phyloP scores from a whole-genome alignment of 2,797 vertebrate species.

The Pseudochromis fuscus region DNA sequence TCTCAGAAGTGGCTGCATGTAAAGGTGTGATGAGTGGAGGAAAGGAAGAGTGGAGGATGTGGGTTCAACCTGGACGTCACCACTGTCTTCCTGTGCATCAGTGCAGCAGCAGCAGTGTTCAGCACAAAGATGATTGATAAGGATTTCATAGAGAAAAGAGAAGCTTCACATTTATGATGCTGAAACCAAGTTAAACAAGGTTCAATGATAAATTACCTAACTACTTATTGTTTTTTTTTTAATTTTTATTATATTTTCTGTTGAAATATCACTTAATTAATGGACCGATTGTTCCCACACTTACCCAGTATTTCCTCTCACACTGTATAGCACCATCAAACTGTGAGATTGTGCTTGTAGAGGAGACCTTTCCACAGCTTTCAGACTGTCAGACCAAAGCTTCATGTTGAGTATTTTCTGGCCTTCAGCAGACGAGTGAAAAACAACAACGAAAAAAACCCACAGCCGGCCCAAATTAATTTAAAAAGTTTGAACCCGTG shows the following conservation, averaged over 20 bases:
- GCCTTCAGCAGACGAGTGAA: slow-evolving; percentile 24
- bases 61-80: too few relatives aligned
- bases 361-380: slow-evolving; percentile 10
- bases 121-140: too few relatives aligned
- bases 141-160: too few relatives aligned
- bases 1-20: slow-evolving; percentile 25
- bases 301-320: neutral
- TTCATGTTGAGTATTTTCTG: slow-evolving; percentile 14
- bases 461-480: slow-evolving; percentile 15
- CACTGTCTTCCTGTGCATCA: too few relatives aligned
- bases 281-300: neutral
- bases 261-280: neutral
- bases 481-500: slow-evolving; percentile 24
- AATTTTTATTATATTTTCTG: neutral
- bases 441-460: slow-evolving; percentile 38
- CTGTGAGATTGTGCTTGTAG: neutral
- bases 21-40: slow-evolving; percentile 2
- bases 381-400: slow-evolving; percentile 7
- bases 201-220: too few relatives aligned
- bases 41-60: neutral
- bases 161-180: too few relatives aligned
- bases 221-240: neutral
- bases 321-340: neutral
- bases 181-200: too few relatives aligned
- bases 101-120: too few relatives aligned